These are phyloP conservation scores for Grammomys dolichurus DNA, from an alignment of 2,113 vertebrate genomes.

Conservation along the genomic window DNA sequence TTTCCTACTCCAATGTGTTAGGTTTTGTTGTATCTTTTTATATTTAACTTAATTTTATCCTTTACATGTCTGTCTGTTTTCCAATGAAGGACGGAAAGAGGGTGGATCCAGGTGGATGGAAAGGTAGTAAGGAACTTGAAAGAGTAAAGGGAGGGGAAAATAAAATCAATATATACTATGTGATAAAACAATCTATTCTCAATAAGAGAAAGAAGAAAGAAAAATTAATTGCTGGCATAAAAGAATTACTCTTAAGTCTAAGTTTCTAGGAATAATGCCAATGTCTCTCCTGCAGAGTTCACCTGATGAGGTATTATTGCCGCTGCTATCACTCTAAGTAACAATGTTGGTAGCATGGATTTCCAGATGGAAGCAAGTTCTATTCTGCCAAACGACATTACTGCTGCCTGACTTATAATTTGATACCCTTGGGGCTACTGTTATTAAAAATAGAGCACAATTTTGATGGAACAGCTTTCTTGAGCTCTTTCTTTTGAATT, in stretches of 20 bases:
- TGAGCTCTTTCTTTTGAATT: conserved; percentile 24
- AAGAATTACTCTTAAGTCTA: background rate
- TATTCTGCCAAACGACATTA: background rate
- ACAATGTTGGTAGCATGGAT: background rate
- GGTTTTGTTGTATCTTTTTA: background rate
- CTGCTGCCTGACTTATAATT: background rate
- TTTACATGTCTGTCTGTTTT: background rate
- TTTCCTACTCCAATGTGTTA: background rate
- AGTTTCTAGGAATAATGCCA: conserved; percentile 1
- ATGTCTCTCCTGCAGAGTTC: background rate
- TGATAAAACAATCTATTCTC: background rate
- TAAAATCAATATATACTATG: background rate
- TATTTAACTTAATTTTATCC: background rate
- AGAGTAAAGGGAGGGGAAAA: background rate
- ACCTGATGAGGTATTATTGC: background rate
- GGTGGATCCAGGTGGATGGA: background rate
- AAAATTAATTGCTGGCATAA: background rate
- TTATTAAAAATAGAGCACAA: background rate
- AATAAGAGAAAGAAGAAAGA: background rate
- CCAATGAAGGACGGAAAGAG: background rate
- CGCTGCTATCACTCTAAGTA: background rate
- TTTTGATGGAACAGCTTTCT: background rate
- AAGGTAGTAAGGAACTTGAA: background rate
- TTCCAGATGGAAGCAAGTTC: too few relatives aligned
- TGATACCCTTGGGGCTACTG: background rate